Evolutionary conservation across 2,888 invertebrate species (phyloP).

Genomic region (Elysia crispata): DNA sequence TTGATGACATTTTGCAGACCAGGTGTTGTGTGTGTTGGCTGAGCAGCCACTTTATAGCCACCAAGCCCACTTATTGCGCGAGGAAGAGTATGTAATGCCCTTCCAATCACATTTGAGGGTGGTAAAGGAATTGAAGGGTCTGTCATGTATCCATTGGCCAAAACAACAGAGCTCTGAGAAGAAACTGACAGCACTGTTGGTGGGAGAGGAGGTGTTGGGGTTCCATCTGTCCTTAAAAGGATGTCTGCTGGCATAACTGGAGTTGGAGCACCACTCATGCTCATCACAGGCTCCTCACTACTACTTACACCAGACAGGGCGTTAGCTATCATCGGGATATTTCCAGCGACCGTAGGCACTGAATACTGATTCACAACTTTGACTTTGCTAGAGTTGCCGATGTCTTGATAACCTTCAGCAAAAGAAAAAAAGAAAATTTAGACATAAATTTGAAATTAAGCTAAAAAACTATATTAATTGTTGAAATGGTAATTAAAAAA

Average conservation of each 20-base stretch:
- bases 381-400: too few species aligned
- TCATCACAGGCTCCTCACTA: too few species aligned
- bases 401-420: too few species aligned
- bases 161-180: conserved; percentile 25
- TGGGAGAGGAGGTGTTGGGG: conserved; percentile 15
- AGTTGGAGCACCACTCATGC: too few species aligned
- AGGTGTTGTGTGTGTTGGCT: conserved; percentile 61
- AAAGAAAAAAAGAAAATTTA: too few species aligned
- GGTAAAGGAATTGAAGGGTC: conserved; percentile 56
- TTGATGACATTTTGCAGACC: conserved; percentile 58
- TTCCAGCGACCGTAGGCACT: too few species aligned
- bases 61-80: conserved; percentile 33
- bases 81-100: conserved; percentile 20
- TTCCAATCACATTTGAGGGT: conserved; percentile 47
- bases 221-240: neutral
- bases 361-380: too few species aligned
- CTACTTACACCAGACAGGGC: too few species aligned
- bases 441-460: too few species aligned
- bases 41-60: conserved; percentile 55
- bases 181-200: neutral
- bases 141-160: conserved; percentile 62
- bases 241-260: neutral
- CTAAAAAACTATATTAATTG: neutral
- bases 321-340: too few species aligned
- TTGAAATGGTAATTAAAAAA: neutral